Base-by-base conservation (phyloP, 2,888 invertebrate genomes). In the Drosophila hamatofila region DNA sequence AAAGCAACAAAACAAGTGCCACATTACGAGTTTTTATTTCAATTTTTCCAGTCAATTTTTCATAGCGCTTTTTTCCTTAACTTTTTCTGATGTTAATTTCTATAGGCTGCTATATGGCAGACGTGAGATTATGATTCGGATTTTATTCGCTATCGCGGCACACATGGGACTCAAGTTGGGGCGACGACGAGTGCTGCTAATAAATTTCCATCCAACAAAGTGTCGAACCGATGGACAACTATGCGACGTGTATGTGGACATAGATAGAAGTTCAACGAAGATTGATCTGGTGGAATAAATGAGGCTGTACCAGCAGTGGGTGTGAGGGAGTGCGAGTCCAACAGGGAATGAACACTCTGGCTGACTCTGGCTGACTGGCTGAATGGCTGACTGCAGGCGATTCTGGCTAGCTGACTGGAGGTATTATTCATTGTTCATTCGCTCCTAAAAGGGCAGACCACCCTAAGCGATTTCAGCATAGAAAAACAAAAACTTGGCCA, bases 271-370 rank as follows among this genome's bases (percentile, higher is more conserved):
- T 72, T 65, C 82, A 80, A 90, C 85, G 87, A 88, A 88, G 89
- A 89, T 89, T 89, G 89, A 89, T 89, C 85, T 89, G 83, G 88
- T 76, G 89, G 87, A 90, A 89, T 90, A 83, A 90, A 86, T 90
- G 88, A 81, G 72, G 59, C 76, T 66, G 73, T 2, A 7, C 25
- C 37, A 70, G 70, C 16, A 27, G 21, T 25, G 42, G 12, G 33
- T 30, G 56, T 9, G 54, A 23, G 52, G 11, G 56, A 25, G 35
- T 33, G 49, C 27, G 12, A 21, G 39, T 52, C 59, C 48, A 27
- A 18, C 41, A n/a, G 71, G 58, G 56, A 52, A 64, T 59, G 73
- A 71, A 68, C 21, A 46, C 30, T 30, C 30, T 30, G 25, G 16
- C 46, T 16, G 16, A 30, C 30, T 46, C 25, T 9, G 25, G 9